A percentile compares a stretch with the other conserved stretches of the same genome.
Conservation (phyloP, 2,113 vertebrate species). For the Piaya cayana region DNA sequence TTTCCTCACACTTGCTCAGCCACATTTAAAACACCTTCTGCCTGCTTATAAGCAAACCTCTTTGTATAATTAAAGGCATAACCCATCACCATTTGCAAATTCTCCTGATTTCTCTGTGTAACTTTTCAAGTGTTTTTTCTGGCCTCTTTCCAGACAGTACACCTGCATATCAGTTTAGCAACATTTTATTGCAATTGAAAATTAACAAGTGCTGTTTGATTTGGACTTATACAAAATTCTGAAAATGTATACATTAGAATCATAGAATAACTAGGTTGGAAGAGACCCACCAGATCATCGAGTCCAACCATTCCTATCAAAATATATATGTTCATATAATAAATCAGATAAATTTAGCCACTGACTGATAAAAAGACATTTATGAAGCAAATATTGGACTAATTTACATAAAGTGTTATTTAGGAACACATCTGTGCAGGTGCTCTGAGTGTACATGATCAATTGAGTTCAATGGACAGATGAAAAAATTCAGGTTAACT, state of each 20-base stretch:
- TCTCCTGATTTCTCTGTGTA: slow-evolving; percentile 65
- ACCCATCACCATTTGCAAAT: slow-evolving; percentile 63
- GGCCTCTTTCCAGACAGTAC: slow-evolving; percentile 71
- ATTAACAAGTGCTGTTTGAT: slow-evolving; percentile 73
- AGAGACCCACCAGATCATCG: too few species aligned
- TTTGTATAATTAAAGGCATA: slow-evolving; percentile 72
- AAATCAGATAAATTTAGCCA: slow-evolving; percentile 16
- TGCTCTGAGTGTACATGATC: not conserved
- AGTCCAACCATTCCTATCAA: too few species aligned
- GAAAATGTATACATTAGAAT: slow-evolving; percentile 3
- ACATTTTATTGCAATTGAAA: slow-evolving; percentile 66
- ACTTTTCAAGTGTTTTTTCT: slow-evolving; percentile 63
- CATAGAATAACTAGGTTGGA: too few species aligned
- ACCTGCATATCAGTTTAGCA: slow-evolving; percentile 70
- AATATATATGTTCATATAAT: not conserved
- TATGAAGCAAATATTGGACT: not conserved
- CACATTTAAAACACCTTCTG: slow-evolving; percentile 63
- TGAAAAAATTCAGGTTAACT: not conserved
- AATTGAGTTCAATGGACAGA: not conserved
- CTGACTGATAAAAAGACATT: not conserved
- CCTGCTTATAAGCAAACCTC: slow-evolving; percentile 46
- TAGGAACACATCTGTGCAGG: not conserved
- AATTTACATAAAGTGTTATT: not conserved
- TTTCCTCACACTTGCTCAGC: slow-evolving; percentile 46
- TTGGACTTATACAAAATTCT: slow-evolving; percentile 59